These are phyloP conservation scores for Lepidonotus clava DNA, from an alignment of 2,888 invertebrate genomes.

Conservation along the genomic window DNA sequence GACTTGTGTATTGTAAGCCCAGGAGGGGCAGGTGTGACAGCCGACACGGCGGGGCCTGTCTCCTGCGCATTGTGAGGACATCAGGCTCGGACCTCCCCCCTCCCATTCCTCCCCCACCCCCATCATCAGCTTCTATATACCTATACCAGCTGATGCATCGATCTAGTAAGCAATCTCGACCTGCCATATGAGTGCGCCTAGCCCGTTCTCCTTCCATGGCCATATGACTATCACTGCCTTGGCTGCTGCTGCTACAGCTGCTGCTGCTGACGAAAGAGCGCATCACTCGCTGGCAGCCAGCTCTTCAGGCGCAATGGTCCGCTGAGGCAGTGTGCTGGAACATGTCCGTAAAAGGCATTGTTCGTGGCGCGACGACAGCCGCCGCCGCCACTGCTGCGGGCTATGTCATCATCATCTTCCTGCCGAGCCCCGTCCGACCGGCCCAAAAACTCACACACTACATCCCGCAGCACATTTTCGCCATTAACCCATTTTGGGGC, in stretches of 20 bases:
- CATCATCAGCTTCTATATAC: no score
- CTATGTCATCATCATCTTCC: background rate
- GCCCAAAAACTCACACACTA: background rate
- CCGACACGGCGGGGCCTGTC: background rate
- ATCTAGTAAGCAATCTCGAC: background rate
- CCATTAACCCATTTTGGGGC: background rate
- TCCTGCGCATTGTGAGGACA: background rate
- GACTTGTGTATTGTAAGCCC: background rate
- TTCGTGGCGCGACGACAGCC: background rate
- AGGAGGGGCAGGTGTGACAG: background rate
- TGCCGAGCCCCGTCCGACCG: background rate
- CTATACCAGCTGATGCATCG: background rate
- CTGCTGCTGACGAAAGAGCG: constrained; percentile 20
- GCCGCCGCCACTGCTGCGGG: background rate
- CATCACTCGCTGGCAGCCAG: constrained; percentile 24
- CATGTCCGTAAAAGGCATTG: constrained; percentile 48
- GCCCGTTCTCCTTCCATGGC: background rate
- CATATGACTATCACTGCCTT: background rate
- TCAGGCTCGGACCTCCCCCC: background rate
- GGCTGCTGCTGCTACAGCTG: background rate
- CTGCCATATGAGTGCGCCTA: no score
- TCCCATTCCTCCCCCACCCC: background rate
- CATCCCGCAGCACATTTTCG: background rate
- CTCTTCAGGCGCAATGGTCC: constrained; percentile 21
- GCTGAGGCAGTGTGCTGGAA: constrained; percentile 39